Base-by-base conservation (phyloP, 2,888 invertebrate species). In the Agrochola litura region DNA sequence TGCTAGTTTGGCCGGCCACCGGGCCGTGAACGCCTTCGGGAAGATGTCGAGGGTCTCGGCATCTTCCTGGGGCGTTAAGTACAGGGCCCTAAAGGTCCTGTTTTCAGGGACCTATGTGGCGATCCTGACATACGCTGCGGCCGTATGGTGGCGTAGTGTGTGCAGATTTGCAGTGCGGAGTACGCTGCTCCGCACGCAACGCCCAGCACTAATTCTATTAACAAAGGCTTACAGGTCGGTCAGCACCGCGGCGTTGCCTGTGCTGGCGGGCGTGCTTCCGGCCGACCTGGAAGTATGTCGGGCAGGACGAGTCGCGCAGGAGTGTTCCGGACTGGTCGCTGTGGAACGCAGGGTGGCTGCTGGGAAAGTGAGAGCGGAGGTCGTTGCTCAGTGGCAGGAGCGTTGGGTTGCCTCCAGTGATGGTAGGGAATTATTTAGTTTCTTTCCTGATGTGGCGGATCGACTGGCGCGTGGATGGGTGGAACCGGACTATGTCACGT, bases 31-130 rank as follows among this genome's bases (percentile, higher is more conserved):
- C 4, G 79, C 77, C 73, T 88, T 88, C 74, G 87, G 86, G 25
- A 87, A 87, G 68, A 76, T 90, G 77, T 81, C 89, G 43, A 76
- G 89, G 0, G 81, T 87, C 4, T 90, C 88, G 10, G 84, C 90
- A 0, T 84, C 89, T 10, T 68, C 85, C 5, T 90, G 89, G 86
- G 88, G 89, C 0, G 14, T 89, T 0, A 41, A 78, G 22, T 90
- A 86, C 41, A 61, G 69, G 0, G 86, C 83, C 2, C 85, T 90
- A 12, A 49, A 25, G 4, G n/a, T 71, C 46, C 64, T 73, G 52
- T 3, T 22, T 0, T 1, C 74, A 71, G 61, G 82, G 54, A 61
- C 77, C 37, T 54, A 75, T 72, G n/a, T 75, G 77, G 64, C 49
- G 0, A 72, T 72, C 0, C 0, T 25, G 0, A 72, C 49, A 0